Conservation (phyloP, 37 sponge, comb jelly and placozoan species). For the Sycon ciliatum region DNA sequence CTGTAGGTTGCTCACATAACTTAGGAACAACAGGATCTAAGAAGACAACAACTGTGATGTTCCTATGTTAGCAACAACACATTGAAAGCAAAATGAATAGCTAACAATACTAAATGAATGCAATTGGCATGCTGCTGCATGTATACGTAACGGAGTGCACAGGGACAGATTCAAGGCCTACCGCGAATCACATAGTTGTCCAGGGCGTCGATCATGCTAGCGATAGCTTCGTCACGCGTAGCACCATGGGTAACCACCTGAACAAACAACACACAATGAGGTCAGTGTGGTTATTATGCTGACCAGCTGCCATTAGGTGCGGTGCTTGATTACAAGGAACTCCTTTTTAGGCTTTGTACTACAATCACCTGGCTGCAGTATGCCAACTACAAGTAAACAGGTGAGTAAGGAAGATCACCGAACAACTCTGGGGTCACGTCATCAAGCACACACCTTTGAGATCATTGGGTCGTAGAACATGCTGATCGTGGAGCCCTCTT, state of each 20-base stretch:
- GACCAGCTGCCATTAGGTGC: no score
- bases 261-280: not conserved
- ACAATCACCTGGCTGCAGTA: not conserved
- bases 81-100: not conserved
- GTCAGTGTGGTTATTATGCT: not conserved
- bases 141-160: not conserved
- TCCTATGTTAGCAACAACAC: not conserved
- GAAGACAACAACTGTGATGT: not conserved
- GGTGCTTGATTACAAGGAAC: no score
- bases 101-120: not conserved
- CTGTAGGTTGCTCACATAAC: no score
- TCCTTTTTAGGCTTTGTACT: not conserved
- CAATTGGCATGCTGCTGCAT: constrained; percentile 9
- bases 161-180: not conserved
- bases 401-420: not conserved
- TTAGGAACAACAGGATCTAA: not conserved
- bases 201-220: constrained; percentile 72
- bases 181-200: constrained; percentile 90
- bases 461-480: constrained; percentile 98
- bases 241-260: constrained; percentile 80
- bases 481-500: constrained; percentile 87
- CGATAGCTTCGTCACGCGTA: constrained; percentile 58
- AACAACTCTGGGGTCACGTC: not conserved
- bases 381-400: not conserved
- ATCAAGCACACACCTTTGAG: constrained; percentile 68